Conservation (phyloP, 2,797 vertebrate genomes). For the Micrastur ruficollis region DNA sequence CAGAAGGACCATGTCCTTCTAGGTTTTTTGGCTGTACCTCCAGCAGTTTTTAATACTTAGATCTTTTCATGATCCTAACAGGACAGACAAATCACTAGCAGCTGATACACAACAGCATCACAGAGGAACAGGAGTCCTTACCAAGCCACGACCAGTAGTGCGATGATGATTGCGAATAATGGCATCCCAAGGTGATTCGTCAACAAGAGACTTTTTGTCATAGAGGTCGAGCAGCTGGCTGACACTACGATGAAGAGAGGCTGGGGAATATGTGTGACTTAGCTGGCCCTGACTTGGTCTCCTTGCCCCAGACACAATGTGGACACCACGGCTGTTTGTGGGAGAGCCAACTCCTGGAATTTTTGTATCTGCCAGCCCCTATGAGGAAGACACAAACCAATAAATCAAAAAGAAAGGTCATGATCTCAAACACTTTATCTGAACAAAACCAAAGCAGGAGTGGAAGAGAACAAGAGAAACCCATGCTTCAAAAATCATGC, state of each 20-base stretch:
- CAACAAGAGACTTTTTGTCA: slow-evolving; percentile 83
- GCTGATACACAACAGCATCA: accelerated
- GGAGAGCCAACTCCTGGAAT: slow-evolving; percentile 74
- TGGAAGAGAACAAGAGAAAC: background rate
- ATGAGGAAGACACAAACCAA: background rate
- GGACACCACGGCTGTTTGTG: slow-evolving; percentile 70
- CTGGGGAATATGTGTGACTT: slow-evolving; percentile 77
- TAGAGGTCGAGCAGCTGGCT: slow-evolving; percentile 86
- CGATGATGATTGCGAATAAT: slow-evolving; percentile 82
- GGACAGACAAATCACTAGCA: background rate
- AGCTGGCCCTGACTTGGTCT: slow-evolving; percentile 81
- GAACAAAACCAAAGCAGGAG: background rate
- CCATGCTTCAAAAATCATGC: background rate
- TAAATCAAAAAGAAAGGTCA: background rate
- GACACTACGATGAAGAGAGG: slow-evolving; percentile 86
- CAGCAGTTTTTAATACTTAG: background rate
- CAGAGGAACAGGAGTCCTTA: slow-evolving; percentile 71
- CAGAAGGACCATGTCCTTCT: background rate
- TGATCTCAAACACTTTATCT: background rate
- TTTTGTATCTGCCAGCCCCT: slow-evolving; percentile 88
- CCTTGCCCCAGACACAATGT: slow-evolving; percentile 73
- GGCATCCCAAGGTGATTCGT: slow-evolving; percentile 85
- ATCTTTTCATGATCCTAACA: background rate
- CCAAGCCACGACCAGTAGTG: slow-evolving; percentile 78
- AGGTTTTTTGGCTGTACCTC: background rate